Evolutionary conservation across 2,113 vertebrate species (phyloP), one percentile per base, ranked within the genome.

Genomic region (Urocolius indicus): DNA sequence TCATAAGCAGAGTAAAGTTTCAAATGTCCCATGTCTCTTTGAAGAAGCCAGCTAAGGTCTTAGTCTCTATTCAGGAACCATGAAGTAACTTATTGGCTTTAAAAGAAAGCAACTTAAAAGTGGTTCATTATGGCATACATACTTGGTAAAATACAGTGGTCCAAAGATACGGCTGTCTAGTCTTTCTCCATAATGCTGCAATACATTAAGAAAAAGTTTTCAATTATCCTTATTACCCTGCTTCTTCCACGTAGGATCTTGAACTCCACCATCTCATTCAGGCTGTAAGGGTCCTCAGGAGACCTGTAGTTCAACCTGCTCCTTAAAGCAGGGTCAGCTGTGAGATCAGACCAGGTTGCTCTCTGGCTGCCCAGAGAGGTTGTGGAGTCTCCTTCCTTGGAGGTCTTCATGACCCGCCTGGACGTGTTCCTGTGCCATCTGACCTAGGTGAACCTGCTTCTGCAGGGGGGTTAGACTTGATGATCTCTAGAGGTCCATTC

Each of bases 101-200:
- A 92, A 82, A 72, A 68, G 71, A 38, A 4, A 68, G 16, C 20
- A 65, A 48, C 29, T 86, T 21, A 46, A 20, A 69, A 72, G 14
- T 22, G 12, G 1, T 10, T 26, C 38, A 14, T 34, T 65, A 57
- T 24, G 26, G 20, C 32, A 62, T 29, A 32, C 0, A 0, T n/a
- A 45, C 14, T 32, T 54, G 21, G 38, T 34, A 59, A 10, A 78
- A 30, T 20, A 23, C 21, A n/a, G 12, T 32, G 38, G 29, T 85
- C 43, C 6, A 1, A 90, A 81, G 49, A 68, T 22, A 43, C 3
- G 26, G 8, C 22, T 72, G 36, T 54, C 36, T 36, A 21, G 17
- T 20, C 13, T 46, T 16, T 32, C 46, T 67, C 18, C 32, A 17
- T 16, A 21, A n/a, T 9, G 3, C 38, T 49, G 67, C 2, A 5